These are phyloP conservation scores for Ciconia boyciana DNA, from an alignment of 2,113 vertebrate species.

Conservation along the genomic window DNA sequence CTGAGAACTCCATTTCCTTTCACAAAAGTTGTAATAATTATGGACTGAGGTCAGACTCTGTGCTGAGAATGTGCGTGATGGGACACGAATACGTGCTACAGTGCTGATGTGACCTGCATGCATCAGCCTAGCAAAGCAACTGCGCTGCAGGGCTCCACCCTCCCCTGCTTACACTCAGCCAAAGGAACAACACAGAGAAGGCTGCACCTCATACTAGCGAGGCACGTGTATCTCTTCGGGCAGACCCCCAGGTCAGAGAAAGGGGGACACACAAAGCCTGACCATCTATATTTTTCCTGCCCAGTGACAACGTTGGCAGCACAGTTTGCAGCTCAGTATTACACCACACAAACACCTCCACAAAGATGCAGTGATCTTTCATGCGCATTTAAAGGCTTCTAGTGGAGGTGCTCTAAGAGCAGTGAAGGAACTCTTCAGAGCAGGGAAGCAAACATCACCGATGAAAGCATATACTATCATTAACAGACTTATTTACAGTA, in stretches of 20 bases:
- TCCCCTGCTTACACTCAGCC: background rate
- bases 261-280: background rate
- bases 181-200: background rate
- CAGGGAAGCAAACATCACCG: background rate
- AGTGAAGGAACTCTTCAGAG: background rate
- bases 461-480: background rate
- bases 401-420: background rate
- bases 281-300: background rate
- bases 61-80: accelerated
- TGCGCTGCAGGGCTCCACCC: background rate
- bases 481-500: background rate
- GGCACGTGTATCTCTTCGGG: accelerated
- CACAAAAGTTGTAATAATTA: background rate
- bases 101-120: accelerated
- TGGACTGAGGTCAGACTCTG: accelerated
- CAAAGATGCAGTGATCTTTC: too few species aligned
- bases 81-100: accelerated
- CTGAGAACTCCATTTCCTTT: background rate
- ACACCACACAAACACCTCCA: background rate
- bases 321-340: background rate
- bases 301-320: background rate
- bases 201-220: accelerated
- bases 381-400: background rate
- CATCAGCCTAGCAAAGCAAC: background rate
- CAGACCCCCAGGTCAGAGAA: background rate